These are phyloP conservation scores for Urosaurus nigricauda DNA, from an alignment of 2,797 vertebrate species.

Conservation along the genomic window DNA sequence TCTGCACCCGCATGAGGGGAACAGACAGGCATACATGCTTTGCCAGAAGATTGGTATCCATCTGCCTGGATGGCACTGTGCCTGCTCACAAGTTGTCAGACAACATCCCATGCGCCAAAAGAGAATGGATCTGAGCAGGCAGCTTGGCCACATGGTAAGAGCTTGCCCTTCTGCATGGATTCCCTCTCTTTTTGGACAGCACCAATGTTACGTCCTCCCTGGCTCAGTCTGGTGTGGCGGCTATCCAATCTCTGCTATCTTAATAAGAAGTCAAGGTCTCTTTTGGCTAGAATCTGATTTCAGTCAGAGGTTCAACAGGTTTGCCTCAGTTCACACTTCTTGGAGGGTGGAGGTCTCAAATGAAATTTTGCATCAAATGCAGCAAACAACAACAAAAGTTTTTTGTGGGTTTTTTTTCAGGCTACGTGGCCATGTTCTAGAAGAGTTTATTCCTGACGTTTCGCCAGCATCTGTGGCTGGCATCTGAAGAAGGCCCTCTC, in stretches of 20 bases:
- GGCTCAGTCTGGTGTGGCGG: accelerated
- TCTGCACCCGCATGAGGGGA: slow-evolving; percentile 46
- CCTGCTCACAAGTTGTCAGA: slow-evolving; percentile 68
- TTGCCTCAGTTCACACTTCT: too few relatives aligned
- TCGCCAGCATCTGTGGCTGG: too few relatives aligned
- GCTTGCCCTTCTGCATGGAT: slow-evolving; percentile 19
- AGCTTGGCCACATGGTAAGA: slow-evolving; percentile 61
- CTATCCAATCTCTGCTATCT: background rate
- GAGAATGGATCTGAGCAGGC: slow-evolving; percentile 57
- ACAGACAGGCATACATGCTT: slow-evolving; percentile 54
- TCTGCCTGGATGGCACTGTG: slow-evolving; percentile 65
- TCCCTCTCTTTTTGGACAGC: background rate
- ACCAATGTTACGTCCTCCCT: accelerated
- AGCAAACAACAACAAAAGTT: too few relatives aligned
- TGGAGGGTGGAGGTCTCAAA: too few relatives aligned
- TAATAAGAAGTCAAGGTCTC: too few relatives aligned
- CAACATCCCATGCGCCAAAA: slow-evolving; percentile 68
- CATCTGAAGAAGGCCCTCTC: too few relatives aligned
- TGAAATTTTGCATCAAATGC: too few relatives aligned
- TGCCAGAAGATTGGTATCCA: slow-evolving; percentile 63
- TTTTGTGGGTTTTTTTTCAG: too few relatives aligned
- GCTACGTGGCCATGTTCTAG: too few relatives aligned
- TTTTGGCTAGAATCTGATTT: background rate
- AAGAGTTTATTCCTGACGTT: too few relatives aligned
- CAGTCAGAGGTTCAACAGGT: too few relatives aligned